Conservation (phyloP, 2,113 vertebrate species). For the Bos indicus region DNA sequence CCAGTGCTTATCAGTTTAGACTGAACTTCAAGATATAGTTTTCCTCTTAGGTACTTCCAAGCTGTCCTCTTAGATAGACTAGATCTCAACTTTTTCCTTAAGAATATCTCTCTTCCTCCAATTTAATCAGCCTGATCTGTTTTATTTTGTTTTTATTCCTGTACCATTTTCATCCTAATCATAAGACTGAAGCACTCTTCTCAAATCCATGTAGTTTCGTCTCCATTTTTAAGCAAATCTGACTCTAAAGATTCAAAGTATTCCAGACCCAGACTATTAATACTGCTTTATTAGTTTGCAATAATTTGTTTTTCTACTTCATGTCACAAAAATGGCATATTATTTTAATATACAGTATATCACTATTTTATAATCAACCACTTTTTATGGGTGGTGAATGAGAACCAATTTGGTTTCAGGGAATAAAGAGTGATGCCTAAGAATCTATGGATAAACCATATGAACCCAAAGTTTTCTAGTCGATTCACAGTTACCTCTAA, state of each 20-base stretch:
- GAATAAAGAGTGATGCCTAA: background rate
- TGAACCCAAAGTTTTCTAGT: background rate
- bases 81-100: conserved; percentile 16
- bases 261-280: background rate
- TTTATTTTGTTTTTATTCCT: conserved; percentile 46
- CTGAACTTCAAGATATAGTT: conserved; percentile 32
- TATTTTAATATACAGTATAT: background rate
- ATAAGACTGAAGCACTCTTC: conserved; percentile 25
- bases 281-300: background rate
- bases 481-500: background rate
- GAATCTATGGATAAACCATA: background rate
- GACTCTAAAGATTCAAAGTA: background rate
- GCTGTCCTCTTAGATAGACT: background rate
- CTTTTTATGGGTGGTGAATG: background rate
- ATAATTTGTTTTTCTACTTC: background rate
- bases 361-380: background rate
- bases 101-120: background rate
- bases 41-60: conserved; percentile 30
- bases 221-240: conserved; percentile 37
- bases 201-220: conserved; percentile 18
- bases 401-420: background rate
- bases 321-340: background rate
- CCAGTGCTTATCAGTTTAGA: background rate
- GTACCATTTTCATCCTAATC: conserved; percentile 1
- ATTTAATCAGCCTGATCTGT: conserved; percentile 10